Base-by-base conservation (phyloP, 2,797 vertebrate genomes). In the Austrolebias charrua region DNA sequence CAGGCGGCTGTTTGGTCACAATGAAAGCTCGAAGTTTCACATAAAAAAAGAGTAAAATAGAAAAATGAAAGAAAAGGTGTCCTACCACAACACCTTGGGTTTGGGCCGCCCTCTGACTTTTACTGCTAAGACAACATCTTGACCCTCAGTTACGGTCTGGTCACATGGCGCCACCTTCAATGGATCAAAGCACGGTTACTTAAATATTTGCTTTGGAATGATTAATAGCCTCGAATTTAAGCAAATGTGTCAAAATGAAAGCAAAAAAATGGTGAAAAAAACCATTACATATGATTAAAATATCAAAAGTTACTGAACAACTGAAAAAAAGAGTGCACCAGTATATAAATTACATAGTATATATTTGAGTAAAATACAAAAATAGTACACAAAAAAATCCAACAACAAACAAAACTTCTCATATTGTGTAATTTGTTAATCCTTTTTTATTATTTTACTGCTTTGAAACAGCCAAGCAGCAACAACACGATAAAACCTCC, bases 1-100 rank as follows among this genome's bases (percentile, higher is more conserved):
- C 1, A 10, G 16, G 16, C 44, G 3, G 44, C n/a, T 75, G 69
- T 18, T 5, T 63, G 51, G 64, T 33, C 31, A 5, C 2, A 63
- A 46, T 69, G 62, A 66, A 28, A 3, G 63, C 58, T 51, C 42
- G 7, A 52, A 8, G 28, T 35, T 58, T 53, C 40, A 57, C 5
- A 2, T n/a, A 10, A 40, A 12, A 11, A n/a, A 42, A 14, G 16
- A 13, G n/a, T 13, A 24, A 24, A 24, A 24, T 24, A 24, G 1
- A 24, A 24, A 7, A 60, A 40, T 38, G 4, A 13, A 33, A 19
- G 19, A 20, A 12, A 45, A 1, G 84, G n/a, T 48, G 35, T 63
- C 94, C 93, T 72, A 98, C 96, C 96, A 98, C 86, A 93, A 93
- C 68, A 98, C 92, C 76, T 93, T 91, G 1, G 96, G 95, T 72